Conservation (phyloP, 2,888 invertebrate genomes). For the Coecobrya sp. region DNA sequence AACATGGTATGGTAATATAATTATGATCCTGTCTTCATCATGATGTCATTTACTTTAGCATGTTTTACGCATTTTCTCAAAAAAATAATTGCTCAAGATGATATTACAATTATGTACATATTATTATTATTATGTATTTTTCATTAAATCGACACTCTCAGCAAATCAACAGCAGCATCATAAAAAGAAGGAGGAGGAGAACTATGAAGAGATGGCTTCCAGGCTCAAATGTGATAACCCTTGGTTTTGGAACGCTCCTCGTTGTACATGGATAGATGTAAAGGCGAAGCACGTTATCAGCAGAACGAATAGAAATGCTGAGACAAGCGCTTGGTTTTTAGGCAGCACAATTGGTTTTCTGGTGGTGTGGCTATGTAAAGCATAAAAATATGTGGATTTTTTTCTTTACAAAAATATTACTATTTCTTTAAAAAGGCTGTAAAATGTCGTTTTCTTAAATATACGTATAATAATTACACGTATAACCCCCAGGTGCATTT, state of each 20-base stretch:
- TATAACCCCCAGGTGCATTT: slow-evolving; percentile 11
- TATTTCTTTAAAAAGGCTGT: no score
- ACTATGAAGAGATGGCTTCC: slow-evolving; percentile 57
- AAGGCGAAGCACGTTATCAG: slow-evolving; percentile 60
- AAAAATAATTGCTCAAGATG: neutral
- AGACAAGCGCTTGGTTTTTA: slow-evolving; percentile 58
- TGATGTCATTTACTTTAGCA: neutral
- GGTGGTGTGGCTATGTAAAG: slow-evolving; percentile 52
- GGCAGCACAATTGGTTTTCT: slow-evolving; percentile 62
- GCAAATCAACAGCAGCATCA: neutral
- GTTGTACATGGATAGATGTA: slow-evolving; percentile 78
- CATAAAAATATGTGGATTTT: neutral
- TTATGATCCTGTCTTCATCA: neutral
- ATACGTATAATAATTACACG: no score
- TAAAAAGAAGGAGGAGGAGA: slow-evolving; percentile 50
- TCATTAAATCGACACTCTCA: neutral
- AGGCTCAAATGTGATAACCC: slow-evolving; percentile 80
- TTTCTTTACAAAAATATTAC: neutral
- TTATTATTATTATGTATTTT: no score
- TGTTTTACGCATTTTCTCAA: slow-evolving; percentile 1
- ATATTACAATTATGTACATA: neutral
- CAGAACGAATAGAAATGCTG: slow-evolving; percentile 75
- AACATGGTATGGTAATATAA: neutral
- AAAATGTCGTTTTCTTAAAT: no score
- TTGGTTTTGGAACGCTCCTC: slow-evolving; percentile 83